Conservation (phyloP, 1,140 invertebrate genomes). For the Agrilus planipennis region DNA sequence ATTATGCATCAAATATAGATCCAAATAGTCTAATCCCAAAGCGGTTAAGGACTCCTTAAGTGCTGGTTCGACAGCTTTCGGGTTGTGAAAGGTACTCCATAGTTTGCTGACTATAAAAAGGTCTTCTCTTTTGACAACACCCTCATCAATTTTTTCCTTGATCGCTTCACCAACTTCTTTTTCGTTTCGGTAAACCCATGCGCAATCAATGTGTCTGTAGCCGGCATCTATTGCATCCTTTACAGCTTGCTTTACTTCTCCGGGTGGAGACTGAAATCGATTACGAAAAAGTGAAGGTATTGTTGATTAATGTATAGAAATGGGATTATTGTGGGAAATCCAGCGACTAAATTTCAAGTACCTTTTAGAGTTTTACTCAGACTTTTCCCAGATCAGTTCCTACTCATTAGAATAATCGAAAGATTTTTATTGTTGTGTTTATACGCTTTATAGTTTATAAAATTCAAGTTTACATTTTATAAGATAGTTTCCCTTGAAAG, state of each 20-base stretch:
- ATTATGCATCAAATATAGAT: slow-evolving; percentile 78
- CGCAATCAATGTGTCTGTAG: slow-evolving; percentile 86
- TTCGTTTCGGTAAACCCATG: slow-evolving; percentile 74
- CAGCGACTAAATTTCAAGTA: no score
- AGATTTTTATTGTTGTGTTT: no score
- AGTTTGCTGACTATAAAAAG: slow-evolving; percentile 71
- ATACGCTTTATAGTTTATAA: no score
- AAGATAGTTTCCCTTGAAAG: no score
- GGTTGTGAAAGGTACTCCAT: slow-evolving; percentile 56
- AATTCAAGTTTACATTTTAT: no score
- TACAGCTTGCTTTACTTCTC: slow-evolving; percentile 53
- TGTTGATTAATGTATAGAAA: no score
- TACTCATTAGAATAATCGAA: no score
- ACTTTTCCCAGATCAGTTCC: slow-evolving; percentile 10
- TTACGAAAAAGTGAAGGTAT: slow-evolving; percentile 8
- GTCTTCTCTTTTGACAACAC: slow-evolving; percentile 68
- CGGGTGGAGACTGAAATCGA: slow-evolving; percentile 42
- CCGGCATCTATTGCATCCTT: slow-evolving; percentile 64
- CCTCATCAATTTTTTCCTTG: slow-evolving; percentile 55
- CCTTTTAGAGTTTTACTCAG: no score
- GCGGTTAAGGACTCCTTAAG: slow-evolving; percentile 52
- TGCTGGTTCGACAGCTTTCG: slow-evolving; percentile 40
- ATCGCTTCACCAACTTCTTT: slow-evolving; percentile 68
- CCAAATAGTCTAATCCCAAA: slow-evolving; percentile 65
- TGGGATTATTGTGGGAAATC: no score